Percentiles rank a stretch among this genome's conserved stretches.
Evolutionary conservation across 2,888 invertebrate genomes (phyloP).

Genomic region (Lepeophtheirus nordmannii): DNA sequence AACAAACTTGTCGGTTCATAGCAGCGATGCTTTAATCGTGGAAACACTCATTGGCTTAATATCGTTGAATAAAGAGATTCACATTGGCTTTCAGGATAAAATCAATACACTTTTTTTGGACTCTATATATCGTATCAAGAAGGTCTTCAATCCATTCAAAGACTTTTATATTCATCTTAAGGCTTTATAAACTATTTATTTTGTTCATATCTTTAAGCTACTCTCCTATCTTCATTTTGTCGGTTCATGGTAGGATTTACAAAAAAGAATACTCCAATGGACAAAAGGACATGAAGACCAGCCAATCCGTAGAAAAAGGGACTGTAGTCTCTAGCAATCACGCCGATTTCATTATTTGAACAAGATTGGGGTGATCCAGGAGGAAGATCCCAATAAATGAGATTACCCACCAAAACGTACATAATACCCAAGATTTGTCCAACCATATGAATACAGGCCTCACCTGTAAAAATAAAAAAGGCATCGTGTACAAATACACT

Average conservation of each 20-base stretch:
- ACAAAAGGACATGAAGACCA: background rate
- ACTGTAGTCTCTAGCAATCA: background rate
- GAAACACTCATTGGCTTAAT: background rate
- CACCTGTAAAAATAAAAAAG: no score
- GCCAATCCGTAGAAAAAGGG: conserved; percentile 5
- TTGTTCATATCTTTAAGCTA: background rate
- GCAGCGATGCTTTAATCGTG: background rate
- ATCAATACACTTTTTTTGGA: background rate
- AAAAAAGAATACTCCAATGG: background rate
- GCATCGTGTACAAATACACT: background rate
- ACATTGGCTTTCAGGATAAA: background rate
- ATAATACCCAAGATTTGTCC: background rate
- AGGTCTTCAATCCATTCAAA: background rate
- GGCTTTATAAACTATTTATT: no score
- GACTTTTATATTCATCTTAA: background rate
- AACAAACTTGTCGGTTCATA: background rate
- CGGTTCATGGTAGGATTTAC: background rate
- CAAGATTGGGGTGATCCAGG: background rate
- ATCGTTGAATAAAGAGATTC: background rate
- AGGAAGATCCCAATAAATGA: conserved; percentile 8
- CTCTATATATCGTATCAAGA: background rate
- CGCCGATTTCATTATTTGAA: background rate
- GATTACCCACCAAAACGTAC: background rate
- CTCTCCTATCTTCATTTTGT: background rate
- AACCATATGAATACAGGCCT: background rate